A percentile compares a stretch with the other conserved stretches of the same genome.
phyloP scores from a whole-genome alignment of 1,140 invertebrate species.

The Euura saliciscinereae region DNA sequence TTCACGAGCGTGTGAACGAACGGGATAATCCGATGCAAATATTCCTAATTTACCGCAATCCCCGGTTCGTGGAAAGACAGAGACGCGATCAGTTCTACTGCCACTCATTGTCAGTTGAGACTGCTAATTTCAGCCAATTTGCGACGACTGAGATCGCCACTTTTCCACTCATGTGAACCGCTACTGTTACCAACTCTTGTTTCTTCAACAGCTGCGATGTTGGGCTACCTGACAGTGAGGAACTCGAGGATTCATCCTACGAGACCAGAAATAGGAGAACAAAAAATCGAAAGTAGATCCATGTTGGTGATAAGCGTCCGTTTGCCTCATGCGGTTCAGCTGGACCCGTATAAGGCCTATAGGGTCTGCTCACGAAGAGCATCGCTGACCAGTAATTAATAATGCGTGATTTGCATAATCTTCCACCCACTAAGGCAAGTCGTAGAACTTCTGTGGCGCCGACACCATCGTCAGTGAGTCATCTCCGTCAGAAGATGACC shows the following conservation, averaged over 20 bases:
- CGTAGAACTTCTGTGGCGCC: neutral
- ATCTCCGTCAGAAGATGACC: neutral
- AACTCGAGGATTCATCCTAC: too few relatives aligned
- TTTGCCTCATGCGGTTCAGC: neutral
- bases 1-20: too few relatives aligned
- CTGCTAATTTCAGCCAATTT: neutral
- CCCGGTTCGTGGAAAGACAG: neutral
- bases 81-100: neutral
- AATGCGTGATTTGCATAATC: constrained; percentile 15
- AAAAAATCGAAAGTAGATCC: constrained; percentile 4
- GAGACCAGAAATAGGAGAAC: neutral
- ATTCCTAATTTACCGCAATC: neutral
- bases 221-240: too few relatives aligned
- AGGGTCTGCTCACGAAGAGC: constrained; percentile 9
- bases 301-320: neutral
- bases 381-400: constrained; percentile 15
- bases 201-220: too few relatives aligned
- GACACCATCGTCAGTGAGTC: neutral
- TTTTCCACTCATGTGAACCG: neutral
- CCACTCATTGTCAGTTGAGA: neutral
- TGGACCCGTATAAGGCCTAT: constrained; percentile 1
- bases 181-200: too few relatives aligned
- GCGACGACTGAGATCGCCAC: neutral
- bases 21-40: neutral
- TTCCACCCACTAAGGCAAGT: neutral